phyloP scores from a whole-genome alignment of 2,888 invertebrate species.

The Mesochorus sp. region DNA sequence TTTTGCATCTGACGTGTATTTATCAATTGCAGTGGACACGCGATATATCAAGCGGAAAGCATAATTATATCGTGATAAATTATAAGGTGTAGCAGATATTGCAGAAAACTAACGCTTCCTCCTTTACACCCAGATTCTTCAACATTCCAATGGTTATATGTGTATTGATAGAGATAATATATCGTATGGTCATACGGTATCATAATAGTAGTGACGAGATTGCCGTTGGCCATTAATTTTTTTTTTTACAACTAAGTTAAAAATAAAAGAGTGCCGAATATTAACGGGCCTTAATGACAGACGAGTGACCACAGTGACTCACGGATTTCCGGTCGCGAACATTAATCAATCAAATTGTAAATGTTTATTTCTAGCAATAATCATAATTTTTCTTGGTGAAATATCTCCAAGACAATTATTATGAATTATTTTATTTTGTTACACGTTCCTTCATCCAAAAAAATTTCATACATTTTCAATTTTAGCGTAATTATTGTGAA shows the following conservation, averaged over 20 bases:
- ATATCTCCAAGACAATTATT: too few species aligned
- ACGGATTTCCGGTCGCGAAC: constrained; percentile 19
- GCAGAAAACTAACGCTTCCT: constrained; percentile 47
- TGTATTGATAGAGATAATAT: neutral
- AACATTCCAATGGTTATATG: constrained; percentile 50
- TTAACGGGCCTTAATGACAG: constrained; percentile 23
- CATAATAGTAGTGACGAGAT: constrained; percentile 50
- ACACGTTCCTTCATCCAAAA: too few species aligned
- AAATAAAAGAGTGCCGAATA: constrained; percentile 10
- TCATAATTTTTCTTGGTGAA: too few species aligned
- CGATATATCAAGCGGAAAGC: constrained; percentile 52
- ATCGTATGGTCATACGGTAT: constrained; percentile 33
- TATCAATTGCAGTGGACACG: constrained; percentile 51
- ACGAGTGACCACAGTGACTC: constrained; percentile 4
- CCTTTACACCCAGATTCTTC: constrained; percentile 49
- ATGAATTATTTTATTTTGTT: too few species aligned
- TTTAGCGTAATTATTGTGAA: too few species aligned
- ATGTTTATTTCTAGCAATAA: too few species aligned
- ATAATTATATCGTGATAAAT: constrained; percentile 57
- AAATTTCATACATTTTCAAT: too few species aligned
- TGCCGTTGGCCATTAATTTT: constrained; percentile 34
- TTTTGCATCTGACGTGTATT: constrained; percentile 48
- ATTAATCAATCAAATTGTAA: neutral
- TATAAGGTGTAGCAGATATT: constrained; percentile 49
- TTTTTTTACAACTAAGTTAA: constrained; percentile 7